A percentile compares a stretch with the other conserved stretches of the same genome.
Conservation (phyloP, 2,888 invertebrate genomes). For the Marronus borbonicus region DNA sequence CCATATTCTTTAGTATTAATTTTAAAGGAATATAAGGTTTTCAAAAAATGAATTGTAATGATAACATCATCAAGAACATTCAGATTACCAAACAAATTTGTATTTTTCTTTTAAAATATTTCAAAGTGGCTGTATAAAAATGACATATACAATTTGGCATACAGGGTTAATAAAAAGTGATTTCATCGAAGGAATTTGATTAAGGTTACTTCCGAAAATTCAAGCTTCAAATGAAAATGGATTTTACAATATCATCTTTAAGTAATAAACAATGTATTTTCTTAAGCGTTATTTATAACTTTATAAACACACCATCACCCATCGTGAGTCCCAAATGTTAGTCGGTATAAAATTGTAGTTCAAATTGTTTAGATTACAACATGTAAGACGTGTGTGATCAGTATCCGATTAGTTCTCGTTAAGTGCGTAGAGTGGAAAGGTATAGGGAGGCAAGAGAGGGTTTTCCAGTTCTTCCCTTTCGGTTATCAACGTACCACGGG, state of each 20-base stretch:
- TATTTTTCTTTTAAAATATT: too few species aligned
- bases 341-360: conserved; percentile 20
- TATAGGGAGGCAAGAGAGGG: background rate
- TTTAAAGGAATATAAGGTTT: too few species aligned
- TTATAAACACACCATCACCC: conserved; percentile 5
- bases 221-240: background rate
- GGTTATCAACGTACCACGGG: background rate
- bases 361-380: conserved; percentile 24
- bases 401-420: background rate
- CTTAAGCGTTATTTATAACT: conserved; percentile 21
- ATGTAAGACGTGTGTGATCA: too few species aligned
- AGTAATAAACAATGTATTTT: conserved; percentile 6
- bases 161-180: too few species aligned
- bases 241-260: conserved; percentile 4
- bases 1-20: too few species aligned
- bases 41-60: too few species aligned
- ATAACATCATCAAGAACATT: too few species aligned
- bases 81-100: too few species aligned
- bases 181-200: too few species aligned
- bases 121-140: too few species aligned
- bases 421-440: background rate
- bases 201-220: too few species aligned
- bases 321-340: conserved; percentile 18
- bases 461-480: conserved; percentile 10
- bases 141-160: too few species aligned